Conservation (phyloP, 1,140 invertebrate species). For the Branchinecta lindahli region DNA sequence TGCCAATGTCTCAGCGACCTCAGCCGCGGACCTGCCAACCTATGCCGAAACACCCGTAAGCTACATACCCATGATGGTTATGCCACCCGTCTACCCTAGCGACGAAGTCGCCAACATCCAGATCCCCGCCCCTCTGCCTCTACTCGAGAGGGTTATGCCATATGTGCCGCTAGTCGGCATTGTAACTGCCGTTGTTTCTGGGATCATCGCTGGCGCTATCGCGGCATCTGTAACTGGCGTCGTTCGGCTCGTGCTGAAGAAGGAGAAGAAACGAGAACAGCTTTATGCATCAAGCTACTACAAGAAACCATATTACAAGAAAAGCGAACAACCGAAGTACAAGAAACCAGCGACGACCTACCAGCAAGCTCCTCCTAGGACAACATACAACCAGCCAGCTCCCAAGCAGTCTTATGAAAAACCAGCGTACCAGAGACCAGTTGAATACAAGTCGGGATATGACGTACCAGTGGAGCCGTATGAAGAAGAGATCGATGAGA, state of each 20-base stretch:
- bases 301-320: not conserved
- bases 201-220: not conserved
- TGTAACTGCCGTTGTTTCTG: not conserved
- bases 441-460: too few species aligned
- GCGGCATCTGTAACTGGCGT: not conserved
- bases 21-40: too few species aligned
- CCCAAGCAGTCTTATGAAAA: too few species aligned
- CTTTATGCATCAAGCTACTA: not conserved
- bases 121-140: not conserved
- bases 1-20: too few species aligned
- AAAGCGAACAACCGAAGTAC: not conserved
- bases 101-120: not conserved
- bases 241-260: not conserved
- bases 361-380: too few species aligned
- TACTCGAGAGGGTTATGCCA: not conserved
- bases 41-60: not conserved
- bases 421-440: too few species aligned
- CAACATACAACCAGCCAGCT: too few species aligned
- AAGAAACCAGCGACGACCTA: too few species aligned
- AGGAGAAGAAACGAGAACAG: not conserved
- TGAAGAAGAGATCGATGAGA: too few species aligned
- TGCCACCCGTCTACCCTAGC: not conserved
- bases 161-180: not conserved
- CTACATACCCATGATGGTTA: not conserved
- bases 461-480: too few species aligned